Base-by-base conservation (phyloP, 2,113 vertebrate genomes). In the Ceyx margarethae region DNA sequence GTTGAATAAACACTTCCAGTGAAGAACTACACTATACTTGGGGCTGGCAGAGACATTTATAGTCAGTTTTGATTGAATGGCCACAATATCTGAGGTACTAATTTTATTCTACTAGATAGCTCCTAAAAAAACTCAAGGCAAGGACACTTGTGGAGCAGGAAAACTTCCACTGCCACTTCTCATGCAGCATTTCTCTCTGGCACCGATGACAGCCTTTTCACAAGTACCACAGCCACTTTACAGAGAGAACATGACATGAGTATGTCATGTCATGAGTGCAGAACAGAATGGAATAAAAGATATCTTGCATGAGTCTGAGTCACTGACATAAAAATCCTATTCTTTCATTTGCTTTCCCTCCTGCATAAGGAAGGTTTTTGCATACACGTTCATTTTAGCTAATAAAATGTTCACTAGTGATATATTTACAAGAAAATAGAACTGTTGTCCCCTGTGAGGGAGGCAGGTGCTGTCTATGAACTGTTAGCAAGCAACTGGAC, bases 181-280 rank as follows among this genome's bases (percentile, higher is more conserved):
- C 84, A 77, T 14, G 45, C 5, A 6, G 60, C 66, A 26, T 74
- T 89, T 92, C 54, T 89, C 62, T 60, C 69, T 80, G 65, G 68
- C 79, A 64, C 78, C n/a, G 87, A 75, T 85, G 89, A 94, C 94
- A 96, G 85, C 29, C 72, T 74, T 89, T 91, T 87, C 87, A 92
- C 68, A 94, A 91, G 91, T 71, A 92, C 75, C 73, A 72, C 53
- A 80, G 84, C 57, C 4, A 1, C 56, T 85, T 93, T 35, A 72
- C 61, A 57, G 80, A 42, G 46, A 66, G 81, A 82, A 93, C 81
- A 82, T 93, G 91, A 91, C 48, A 18, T 21, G 71, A 91, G 46
- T 17, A 77, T 53, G 56, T 81, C 84, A 82, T 92, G 91, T 72
- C 84, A 92, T 9, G 28, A 91, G 74, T 2, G 58, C 58, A 77